Conservation (phyloP, 37 sponge, comb jelly and placozoan species). For the Theonella swinhoei region DNA sequence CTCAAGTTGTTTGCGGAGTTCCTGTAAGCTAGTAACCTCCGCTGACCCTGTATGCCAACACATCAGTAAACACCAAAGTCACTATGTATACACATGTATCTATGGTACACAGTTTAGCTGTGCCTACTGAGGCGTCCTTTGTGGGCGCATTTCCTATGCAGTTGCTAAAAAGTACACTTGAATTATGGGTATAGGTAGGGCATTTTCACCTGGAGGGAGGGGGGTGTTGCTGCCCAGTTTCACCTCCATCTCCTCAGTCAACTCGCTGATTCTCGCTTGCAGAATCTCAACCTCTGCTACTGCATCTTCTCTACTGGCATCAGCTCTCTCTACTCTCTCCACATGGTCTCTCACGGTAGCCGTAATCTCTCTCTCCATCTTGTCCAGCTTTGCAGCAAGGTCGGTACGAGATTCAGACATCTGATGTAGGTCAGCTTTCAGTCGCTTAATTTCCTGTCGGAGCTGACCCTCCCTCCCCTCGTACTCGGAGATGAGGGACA, state of each 20-base stretch:
- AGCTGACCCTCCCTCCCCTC: neutral
- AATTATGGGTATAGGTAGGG: no score
- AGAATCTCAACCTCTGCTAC: constrained; percentile 33
- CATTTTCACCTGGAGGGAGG: no score
- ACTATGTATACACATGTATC: no score
- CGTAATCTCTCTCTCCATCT: neutral
- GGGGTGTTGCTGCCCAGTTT: no score
- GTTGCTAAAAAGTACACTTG: no score
- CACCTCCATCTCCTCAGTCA: constrained; percentile 7
- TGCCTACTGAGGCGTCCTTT: no score
- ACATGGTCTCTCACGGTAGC: neutral
- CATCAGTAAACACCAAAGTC: no score
- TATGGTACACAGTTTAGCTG: no score
- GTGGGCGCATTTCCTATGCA: no score
- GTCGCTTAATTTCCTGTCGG: neutral
- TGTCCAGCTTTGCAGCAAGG: neutral
- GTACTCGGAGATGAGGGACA: constrained; percentile 8
- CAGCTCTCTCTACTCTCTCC: neutral
- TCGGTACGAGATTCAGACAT: no score
- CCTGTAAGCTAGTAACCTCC: neutral
- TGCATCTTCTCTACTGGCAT: neutral
- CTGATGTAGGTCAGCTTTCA: neutral
- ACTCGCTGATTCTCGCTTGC: constrained; percentile 44
- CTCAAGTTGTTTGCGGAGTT: neutral
- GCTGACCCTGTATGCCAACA: no score